Evolutionary conservation across 1,140 invertebrate genomes (phyloP).

Genomic region (Saxidomus purpurata): DNA sequence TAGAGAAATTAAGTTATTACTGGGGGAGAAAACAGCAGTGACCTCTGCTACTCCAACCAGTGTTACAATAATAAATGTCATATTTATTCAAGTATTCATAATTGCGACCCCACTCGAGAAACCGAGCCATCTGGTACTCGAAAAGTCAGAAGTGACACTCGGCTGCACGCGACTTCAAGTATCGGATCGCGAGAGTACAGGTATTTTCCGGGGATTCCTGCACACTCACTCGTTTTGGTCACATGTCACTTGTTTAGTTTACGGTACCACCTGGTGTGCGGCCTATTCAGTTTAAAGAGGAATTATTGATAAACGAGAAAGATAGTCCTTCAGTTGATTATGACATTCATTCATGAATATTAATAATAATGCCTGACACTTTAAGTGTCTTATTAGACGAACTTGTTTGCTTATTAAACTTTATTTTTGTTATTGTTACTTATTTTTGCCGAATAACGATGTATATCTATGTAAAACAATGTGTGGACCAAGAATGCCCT

Average conservation of each 20-base stretch:
- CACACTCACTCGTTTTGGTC: slow-evolving; percentile 41
- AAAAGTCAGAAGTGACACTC: neutral
- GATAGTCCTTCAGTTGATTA: slow-evolving; percentile 33
- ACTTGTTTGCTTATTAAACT: neutral
- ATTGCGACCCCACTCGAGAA: neutral
- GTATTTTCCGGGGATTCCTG: slow-evolving; percentile 30
- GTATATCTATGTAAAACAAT: too few relatives aligned
- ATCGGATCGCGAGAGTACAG: neutral
- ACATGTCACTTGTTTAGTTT: slow-evolving; percentile 18
- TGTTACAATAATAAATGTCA: slow-evolving; percentile 33
- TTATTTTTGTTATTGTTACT: too few relatives aligned
- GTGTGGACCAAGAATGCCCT: too few relatives aligned
- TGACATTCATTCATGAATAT: slow-evolving; percentile 36
- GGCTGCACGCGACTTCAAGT: slow-evolving; percentile 30
- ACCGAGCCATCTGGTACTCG: neutral
- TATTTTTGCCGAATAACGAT: too few relatives aligned
- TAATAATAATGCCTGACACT: slow-evolving; percentile 10
- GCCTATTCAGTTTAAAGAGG: neutral
- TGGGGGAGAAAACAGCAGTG: too few relatives aligned
- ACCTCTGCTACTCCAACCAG: too few relatives aligned
- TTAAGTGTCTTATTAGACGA: slow-evolving; percentile 1
- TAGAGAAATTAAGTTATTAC: too few relatives aligned
- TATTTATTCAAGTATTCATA: slow-evolving; percentile 16
- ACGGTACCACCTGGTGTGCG: slow-evolving; percentile 37
- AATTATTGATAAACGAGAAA: neutral